Conservation (phyloP, 2,797 vertebrate species). For the Neopelma chrysocephalum region DNA sequence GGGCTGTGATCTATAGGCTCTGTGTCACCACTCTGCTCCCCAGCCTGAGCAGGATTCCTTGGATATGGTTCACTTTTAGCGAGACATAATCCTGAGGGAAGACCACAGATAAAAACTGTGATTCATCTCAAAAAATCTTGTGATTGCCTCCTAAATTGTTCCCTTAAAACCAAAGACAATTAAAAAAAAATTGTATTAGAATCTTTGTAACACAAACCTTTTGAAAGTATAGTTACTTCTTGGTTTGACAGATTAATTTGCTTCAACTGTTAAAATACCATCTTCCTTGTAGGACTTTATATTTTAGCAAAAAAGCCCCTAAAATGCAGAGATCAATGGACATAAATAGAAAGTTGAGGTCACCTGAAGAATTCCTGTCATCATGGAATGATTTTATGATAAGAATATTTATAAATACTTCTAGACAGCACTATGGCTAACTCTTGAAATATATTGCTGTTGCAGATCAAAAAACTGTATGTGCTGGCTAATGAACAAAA, state of each 20-base stretch:
- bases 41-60: conserved; percentile 40
- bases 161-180: neutral
- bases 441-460: neutral
- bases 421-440: neutral
- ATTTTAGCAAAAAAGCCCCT: neutral
- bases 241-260: neutral
- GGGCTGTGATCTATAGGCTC: conserved; percentile 73
- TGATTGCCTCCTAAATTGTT: neutral
- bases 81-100: neutral
- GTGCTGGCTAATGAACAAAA: neutral
- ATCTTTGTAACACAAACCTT: neutral
- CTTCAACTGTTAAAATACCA: neutral
- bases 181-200: neutral
- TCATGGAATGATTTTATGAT: neutral
- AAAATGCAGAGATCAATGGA: neutral
- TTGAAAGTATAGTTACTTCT: neutral
- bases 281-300: neutral
- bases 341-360: neutral
- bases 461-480: neutral
- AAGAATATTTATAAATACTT: neutral
- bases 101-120: neutral
- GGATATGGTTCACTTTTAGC: conserved; percentile 23
- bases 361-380: neutral
- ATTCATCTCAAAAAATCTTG: neutral
- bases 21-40: conserved; percentile 25